Percentiles rank a stretch among this genome's conserved stretches.
Conservation (phyloP, 2,797 vertebrate genomes). For the Paguma larvata region DNA sequence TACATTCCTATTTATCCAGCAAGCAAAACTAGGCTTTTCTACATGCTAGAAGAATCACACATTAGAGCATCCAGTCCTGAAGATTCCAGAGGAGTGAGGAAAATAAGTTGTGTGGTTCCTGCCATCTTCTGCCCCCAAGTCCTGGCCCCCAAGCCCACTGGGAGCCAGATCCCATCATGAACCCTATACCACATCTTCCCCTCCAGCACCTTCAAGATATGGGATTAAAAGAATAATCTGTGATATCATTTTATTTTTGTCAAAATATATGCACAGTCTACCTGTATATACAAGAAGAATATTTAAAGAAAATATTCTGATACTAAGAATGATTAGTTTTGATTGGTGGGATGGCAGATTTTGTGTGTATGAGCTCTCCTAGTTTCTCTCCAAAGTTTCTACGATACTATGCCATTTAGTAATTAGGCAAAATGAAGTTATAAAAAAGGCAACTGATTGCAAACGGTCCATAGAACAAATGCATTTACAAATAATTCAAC, state of each 20-base stretch:
- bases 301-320: conserved; percentile 4
- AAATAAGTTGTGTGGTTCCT: background rate
- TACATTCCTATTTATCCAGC: background rate
- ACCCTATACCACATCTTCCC: background rate
- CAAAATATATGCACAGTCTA: background rate
- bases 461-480: background rate
- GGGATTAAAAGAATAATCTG: conserved; percentile 15
- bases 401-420: background rate
- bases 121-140: background rate
- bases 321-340: background rate
- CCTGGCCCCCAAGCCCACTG: background rate
- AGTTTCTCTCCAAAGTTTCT: background rate
- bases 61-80: background rate
- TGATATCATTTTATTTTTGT: background rate
- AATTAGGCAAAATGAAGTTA: background rate
- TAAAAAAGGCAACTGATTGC: background rate
- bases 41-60: background rate
- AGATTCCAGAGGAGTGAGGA: background rate
- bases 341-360: background rate
- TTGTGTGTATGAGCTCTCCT: background rate
- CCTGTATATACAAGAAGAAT: background rate
- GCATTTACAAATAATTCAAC: background rate
- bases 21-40: background rate
- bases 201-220: background rate
- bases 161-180: background rate